phyloP scores from a whole-genome alignment of 2,888 invertebrate genomes.

The Scaptomyza parva region DNA sequence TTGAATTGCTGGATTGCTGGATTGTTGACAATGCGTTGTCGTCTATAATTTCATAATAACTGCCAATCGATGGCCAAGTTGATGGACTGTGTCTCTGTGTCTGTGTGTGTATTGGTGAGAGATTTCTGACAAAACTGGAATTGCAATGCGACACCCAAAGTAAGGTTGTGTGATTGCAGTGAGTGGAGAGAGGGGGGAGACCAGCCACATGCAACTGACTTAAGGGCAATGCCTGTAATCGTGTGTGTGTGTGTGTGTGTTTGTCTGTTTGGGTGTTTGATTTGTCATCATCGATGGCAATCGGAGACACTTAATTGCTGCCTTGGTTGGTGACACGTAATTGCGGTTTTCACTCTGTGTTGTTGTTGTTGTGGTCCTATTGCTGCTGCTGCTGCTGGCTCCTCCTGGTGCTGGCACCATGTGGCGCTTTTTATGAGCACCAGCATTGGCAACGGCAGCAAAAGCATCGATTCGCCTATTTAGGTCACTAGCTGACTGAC shows the following conservation, averaged over 20 bases:
- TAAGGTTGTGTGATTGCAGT: constrained; percentile 42
- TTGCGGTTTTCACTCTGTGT: constrained; percentile 32
- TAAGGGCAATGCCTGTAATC: constrained; percentile 45
- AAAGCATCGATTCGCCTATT: constrained; percentile 50
- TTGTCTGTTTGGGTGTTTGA: constrained; percentile 23
- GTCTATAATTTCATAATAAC: constrained; percentile 45
- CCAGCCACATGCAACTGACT: constrained; percentile 9
- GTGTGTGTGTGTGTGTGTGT: background rate
- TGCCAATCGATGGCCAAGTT: constrained; percentile 54
- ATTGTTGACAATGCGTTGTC: constrained; percentile 26
- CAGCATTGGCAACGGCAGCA: constrained; percentile 33
- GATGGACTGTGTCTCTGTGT: constrained; percentile 38
- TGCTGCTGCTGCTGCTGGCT: constrained; percentile 25
- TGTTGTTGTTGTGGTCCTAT: background rate
- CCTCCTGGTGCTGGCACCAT: constrained; percentile 25
- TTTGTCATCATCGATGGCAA: constrained; percentile 49
- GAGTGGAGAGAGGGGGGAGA: background rate
- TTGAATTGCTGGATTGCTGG: no score
- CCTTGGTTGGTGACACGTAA: constrained; percentile 35
- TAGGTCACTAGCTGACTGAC: constrained; percentile 57
- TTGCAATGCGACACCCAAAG: constrained; percentile 43
- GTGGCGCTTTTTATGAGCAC: constrained; percentile 53
- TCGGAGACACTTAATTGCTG: constrained; percentile 45
- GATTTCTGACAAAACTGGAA: constrained; percentile 3
- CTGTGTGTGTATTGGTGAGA: no score